Percentiles rank a stretch among this genome's conserved stretches.
phyloP scores from a whole-genome alignment of 2,797 vertebrate species.

The Avahi laniger region DNA sequence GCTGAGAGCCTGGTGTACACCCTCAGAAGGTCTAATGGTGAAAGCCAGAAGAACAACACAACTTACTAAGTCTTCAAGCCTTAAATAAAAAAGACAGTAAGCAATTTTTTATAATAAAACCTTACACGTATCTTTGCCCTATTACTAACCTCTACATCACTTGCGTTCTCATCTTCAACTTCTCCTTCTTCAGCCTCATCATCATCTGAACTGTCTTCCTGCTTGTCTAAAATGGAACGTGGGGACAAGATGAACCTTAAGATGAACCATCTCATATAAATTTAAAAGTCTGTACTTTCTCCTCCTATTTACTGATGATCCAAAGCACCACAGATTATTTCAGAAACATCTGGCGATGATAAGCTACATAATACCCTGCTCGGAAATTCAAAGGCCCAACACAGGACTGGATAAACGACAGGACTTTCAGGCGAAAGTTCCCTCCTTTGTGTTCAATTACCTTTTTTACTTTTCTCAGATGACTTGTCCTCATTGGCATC shows the following conservation, averaged over 20 bases:
- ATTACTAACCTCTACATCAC: slow-evolving; percentile 85
- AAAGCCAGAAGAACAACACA: neutral
- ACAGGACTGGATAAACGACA: neutral
- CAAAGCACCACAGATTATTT: neutral
- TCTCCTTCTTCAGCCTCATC: slow-evolving; percentile 90
- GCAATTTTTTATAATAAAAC: neutral
- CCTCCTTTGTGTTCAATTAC: slow-evolving; percentile 72
- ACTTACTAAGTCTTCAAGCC: neutral
- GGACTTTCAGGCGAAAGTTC: neutral
- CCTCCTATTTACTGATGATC: neutral
- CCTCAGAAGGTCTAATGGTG: neutral
- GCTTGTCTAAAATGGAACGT: slow-evolving; percentile 82
- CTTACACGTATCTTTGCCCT: slow-evolving; percentile 35
- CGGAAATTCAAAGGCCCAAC: neutral
- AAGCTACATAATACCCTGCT: neutral
- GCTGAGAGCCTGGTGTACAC: neutral
- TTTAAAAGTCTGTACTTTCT: neutral
- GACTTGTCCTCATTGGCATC: slow-evolving; percentile 82
- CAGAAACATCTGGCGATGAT: neutral
- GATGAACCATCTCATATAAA: neutral
- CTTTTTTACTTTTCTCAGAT: slow-evolving; percentile 85
- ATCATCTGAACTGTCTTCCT: slow-evolving; percentile 87
- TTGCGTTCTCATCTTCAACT: slow-evolving; percentile 89
- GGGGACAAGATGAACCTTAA: slow-evolving; percentile 26
- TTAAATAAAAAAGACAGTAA: slow-evolving; percentile 17